A percentile compares a stretch with the other conserved stretches of the same genome.
Evolutionary conservation across 1,140 invertebrate species (phyloP).

Genomic region (Phymastichus coffea): DNA sequence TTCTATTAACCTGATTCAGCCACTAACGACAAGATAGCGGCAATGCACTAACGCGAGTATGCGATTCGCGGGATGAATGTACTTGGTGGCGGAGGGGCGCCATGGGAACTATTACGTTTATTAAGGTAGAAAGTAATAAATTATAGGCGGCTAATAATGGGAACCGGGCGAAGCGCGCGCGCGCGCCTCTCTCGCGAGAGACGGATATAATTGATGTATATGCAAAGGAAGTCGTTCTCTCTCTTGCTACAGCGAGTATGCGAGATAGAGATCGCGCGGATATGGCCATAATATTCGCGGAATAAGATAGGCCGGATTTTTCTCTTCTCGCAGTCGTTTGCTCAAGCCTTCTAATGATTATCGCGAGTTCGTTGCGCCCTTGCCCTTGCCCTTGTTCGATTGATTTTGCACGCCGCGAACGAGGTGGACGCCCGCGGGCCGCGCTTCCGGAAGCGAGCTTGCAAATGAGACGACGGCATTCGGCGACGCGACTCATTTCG

Average conservation of each 20-base stretch:
- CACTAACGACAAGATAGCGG: no score
- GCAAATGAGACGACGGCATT: slow-evolving; percentile 20
- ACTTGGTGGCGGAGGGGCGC: no score
- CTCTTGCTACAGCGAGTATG: slow-evolving; percentile 5
- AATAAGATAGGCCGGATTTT: background rate
- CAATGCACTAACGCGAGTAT: no score
- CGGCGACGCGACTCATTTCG: background rate
- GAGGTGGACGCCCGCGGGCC: background rate
- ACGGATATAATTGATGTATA: slow-evolving; percentile 47
- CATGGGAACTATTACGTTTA: slow-evolving; percentile 56
- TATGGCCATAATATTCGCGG: slow-evolving; percentile 9
- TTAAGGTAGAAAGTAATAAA: slow-evolving; percentile 58
- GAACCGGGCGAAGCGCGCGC: slow-evolving; percentile 42
- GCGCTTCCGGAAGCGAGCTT: slow-evolving; percentile 26
- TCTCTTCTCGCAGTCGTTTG: background rate
- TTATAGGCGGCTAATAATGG: slow-evolving; percentile 54
- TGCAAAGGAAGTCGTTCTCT: slow-evolving; percentile 52
- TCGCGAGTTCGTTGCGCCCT: no score
- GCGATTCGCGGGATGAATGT: no score
- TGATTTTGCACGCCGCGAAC: no score
- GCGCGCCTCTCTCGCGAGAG: slow-evolving; percentile 1
- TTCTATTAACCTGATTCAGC: no score
- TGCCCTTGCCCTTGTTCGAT: no score
- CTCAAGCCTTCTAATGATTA: no score
- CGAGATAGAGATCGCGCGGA: slow-evolving; percentile 26